These are phyloP conservation scores for Condylostylus longicornis DNA, from an alignment of 1,140 invertebrate genomes.

Conservation along the genomic window DNA sequence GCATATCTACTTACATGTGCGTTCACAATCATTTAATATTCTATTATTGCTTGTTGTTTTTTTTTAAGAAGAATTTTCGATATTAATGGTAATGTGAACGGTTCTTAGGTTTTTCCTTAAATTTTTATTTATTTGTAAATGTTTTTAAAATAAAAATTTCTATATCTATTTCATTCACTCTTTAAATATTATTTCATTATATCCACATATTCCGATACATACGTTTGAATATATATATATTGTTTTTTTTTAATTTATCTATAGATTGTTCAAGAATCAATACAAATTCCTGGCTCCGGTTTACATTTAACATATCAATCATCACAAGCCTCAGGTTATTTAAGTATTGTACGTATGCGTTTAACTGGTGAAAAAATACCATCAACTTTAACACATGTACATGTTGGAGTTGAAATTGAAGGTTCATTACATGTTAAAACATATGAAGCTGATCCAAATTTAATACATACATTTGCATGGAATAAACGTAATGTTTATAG, in stretches of 20 bases:
- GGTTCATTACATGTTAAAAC: conserved; percentile 79
- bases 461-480: conserved; percentile 93
- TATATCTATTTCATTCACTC: too few species aligned
- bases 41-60: too few species aligned
- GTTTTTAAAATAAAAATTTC: too few species aligned
- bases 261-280: conserved; percentile 90
- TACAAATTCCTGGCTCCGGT: conserved; percentile 80
- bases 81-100: too few species aligned
- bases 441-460: conserved; percentile 88
- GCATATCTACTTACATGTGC: too few species aligned
- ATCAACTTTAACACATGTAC: conserved; percentile 65
- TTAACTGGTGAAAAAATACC: conserved; percentile 70
- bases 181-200: too few species aligned
- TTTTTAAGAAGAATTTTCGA: too few species aligned
- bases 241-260: conserved; percentile 12
- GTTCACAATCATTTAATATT: too few species aligned
- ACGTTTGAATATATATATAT: background rate
- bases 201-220: background rate
- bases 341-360: conserved; percentile 81
- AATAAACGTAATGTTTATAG: conserved; percentile 94
- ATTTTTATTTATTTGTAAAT: too few species aligned
- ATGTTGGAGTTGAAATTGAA: conserved; percentile 80
- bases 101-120: too few species aligned
- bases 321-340: conserved; percentile 78
- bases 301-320: conserved; percentile 87